Percentiles rank a stretch among this genome's conserved stretches.
phyloP scores from a whole-genome alignment of 2,113 vertebrate genomes.

The Carollia perspicillata region DNA sequence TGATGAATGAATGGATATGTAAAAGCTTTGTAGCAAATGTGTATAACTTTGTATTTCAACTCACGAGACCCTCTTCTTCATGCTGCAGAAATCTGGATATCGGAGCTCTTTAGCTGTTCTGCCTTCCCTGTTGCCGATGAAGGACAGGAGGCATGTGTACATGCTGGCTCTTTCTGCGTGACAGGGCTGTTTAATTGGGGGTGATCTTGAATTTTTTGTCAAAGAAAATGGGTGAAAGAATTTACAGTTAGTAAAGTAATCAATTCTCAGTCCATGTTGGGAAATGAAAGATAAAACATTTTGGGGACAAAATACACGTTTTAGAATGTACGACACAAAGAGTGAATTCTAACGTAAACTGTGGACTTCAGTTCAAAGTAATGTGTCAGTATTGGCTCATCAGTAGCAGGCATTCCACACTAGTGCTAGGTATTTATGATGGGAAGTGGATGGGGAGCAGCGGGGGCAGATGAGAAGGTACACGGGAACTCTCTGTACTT shows the following conservation, averaged over 20 bases:
- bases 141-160: background rate
- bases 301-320: background rate
- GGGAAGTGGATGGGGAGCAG: background rate
- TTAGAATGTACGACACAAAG: background rate
- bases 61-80: background rate
- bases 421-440: background rate
- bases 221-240: background rate
- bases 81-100: background rate
- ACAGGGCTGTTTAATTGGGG: background rate
- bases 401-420: background rate
- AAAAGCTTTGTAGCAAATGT: background rate
- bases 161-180: background rate
- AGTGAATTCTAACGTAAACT: background rate
- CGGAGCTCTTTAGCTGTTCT: background rate
- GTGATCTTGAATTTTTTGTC: conserved; percentile 21
- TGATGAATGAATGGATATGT: background rate
- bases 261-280: background rate
- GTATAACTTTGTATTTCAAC: background rate
- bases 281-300: conserved; percentile 27
- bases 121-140: background rate
- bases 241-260: background rate
- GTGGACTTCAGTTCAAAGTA: background rate
- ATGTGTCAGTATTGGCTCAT: background rate
- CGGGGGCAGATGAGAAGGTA: background rate
- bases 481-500: background rate